Conservation (phyloP, 2,113 vertebrate species). For the Atlantisia rogersi region DNA sequence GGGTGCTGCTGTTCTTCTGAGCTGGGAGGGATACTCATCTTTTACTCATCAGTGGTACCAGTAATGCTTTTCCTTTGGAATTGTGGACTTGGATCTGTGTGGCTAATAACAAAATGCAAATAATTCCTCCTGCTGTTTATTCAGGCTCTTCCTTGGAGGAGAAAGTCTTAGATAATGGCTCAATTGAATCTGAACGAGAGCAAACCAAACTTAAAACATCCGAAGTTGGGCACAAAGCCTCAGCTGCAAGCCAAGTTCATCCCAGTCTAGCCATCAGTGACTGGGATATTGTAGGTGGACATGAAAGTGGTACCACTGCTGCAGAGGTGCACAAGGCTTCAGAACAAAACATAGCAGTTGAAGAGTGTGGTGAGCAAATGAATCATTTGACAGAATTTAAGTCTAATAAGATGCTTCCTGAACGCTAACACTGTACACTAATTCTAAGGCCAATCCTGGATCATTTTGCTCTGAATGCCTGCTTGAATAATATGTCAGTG, state of each 20-base stretch:
- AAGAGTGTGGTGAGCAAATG: constrained; percentile 89
- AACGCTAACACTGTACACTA: constrained; percentile 74
- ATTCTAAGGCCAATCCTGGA: constrained; percentile 64
- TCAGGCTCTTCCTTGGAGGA: constrained; percentile 93
- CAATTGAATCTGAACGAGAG: constrained; percentile 83
- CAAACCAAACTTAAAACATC: constrained; percentile 83
- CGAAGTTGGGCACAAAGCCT: constrained; percentile 78
- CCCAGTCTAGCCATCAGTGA: constrained; percentile 80
- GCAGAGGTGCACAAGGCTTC: constrained; percentile 78
- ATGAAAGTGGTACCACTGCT: constrained; percentile 79
- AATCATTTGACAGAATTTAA: constrained; percentile 43
- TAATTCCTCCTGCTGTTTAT: constrained; percentile 81
- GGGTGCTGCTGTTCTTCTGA: background rate
- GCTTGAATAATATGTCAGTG: constrained; percentile 68
- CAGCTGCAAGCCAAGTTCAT: constrained; percentile 78
- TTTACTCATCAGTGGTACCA: background rate
- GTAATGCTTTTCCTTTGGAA: background rate
- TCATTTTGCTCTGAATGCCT: constrained; percentile 74
- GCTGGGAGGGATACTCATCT: background rate
- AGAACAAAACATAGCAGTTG: constrained; percentile 77
- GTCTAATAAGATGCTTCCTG: constrained; percentile 70
- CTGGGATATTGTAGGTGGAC: constrained; percentile 78
- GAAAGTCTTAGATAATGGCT: constrained; percentile 87
- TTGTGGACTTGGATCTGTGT: background rate
- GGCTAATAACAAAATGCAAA: constrained; percentile 12